A percentile compares a stretch with the other conserved stretches of the same genome.
These are phyloP conservation scores for Ovibos moschatus DNA, from an alignment of 2,113 vertebrate genomes.

Conservation along the genomic window DNA sequence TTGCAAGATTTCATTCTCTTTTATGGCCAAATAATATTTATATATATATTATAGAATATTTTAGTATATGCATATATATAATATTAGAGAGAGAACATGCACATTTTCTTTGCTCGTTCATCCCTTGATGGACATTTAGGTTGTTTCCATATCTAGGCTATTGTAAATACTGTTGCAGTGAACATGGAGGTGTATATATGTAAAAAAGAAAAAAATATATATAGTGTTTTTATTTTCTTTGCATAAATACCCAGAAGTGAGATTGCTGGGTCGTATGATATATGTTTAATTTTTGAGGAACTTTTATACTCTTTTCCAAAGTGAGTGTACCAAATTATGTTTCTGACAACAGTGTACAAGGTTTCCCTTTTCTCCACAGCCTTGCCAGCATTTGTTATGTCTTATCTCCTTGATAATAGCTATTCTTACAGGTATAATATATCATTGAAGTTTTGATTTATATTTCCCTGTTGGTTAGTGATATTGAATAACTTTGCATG, in stretches of 20 bases:
- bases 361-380: background rate
- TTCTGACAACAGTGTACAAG: background rate
- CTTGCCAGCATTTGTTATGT: background rate
- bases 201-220: background rate
- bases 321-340: background rate
- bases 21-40: background rate
- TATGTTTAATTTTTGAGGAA: background rate
- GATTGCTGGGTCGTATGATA: background rate
- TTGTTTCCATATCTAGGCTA: background rate
- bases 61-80: background rate
- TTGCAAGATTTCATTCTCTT: background rate
- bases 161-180: background rate
- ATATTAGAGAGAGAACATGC: background rate
- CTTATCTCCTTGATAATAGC: background rate
- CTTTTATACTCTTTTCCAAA: background rate
- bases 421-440: background rate
- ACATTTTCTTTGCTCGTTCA: background rate
- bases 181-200: background rate
- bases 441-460: background rate
- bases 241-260: background rate
- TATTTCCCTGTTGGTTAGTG: background rate
- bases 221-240: background rate
- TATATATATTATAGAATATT: background rate
- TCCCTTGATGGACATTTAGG: background rate
- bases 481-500: background rate